Percentiles rank a stretch among this genome's conserved stretches.
Conservation (phyloP, 1,140 invertebrate genomes). For the Dolichoris vasculosae region DNA sequence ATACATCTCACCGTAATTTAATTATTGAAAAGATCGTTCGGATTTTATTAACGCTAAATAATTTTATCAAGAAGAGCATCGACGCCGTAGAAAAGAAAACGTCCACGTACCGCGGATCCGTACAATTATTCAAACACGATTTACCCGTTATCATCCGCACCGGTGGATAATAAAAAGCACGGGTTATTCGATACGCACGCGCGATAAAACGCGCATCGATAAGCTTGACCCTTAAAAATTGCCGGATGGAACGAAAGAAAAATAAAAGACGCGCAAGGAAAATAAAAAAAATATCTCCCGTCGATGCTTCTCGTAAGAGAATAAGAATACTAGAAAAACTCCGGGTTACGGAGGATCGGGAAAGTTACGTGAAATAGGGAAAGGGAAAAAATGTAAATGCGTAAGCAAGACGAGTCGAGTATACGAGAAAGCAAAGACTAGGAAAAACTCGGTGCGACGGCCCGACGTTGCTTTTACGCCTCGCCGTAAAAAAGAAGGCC, state of each 20-base stretch:
- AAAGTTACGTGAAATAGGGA: not conserved
- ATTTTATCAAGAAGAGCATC: too few relatives aligned
- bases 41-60: too few relatives aligned
- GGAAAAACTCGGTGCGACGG: too few relatives aligned
- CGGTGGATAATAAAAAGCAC: not conserved
- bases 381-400: conserved; percentile 15
- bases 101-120: too few relatives aligned
- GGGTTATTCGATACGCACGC: not conserved
- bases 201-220: not conserved
- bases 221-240: not conserved
- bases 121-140: not conserved
- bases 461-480: conserved; percentile 66
- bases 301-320: not conserved
- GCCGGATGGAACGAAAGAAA: not conserved
- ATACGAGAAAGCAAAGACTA: too few relatives aligned
- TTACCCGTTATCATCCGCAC: not conserved
- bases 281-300: not conserved
- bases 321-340: not conserved
- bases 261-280: not conserved
- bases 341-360: not conserved
- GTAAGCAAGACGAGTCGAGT: too few relatives aligned
- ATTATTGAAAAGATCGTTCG: too few relatives aligned
- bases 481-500: conserved; percentile 60
- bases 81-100: too few relatives aligned
- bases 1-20: too few relatives aligned